Evolutionary conservation across 2,888 invertebrate species (phyloP), one percentile per base, ranked within the genome.

Genomic region (Mimachlamys varia): DNA sequence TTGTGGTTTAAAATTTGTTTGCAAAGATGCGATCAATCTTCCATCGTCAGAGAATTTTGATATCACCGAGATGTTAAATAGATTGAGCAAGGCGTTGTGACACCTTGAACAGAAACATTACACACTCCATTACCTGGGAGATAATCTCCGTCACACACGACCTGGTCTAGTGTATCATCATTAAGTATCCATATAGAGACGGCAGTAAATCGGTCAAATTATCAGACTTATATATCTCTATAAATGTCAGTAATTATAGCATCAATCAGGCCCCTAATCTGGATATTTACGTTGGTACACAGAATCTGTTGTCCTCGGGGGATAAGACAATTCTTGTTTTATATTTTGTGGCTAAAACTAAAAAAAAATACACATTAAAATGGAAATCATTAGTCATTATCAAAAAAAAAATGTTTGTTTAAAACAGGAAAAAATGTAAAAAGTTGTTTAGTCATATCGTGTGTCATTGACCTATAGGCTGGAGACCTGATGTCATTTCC

Each of bases 231-330:
- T 76, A 33, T 33, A 27, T 76, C 76, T 27, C 76, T 76, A 76
- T 76, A 76, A 76, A 76, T 76, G 76, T 76, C 76, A 10, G 33
- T 76, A 27, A 33, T 76, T 76, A 76, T 33, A 76, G 76, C 76
- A 76, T 76, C 76, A 76, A 33, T 76, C 76, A 76, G 33, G 0
- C 15, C 76, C 17, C 76, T 19, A 76, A 19, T 33, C 76, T 33
- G 33, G 33, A 62, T 5, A 76, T 76, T 76, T 76, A 76, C 33
- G 76, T 76, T 76, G 27, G 33, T 76, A 27, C 33, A 76, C 76
- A 76, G 15, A 76, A 76, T 76, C 7, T 76, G 7, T 33, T 76
- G 33, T 33, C 76, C 76, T 76, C 76, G 15, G 76, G 76, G 33
- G 10, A 76, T 7, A 4, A 76, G 33, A 33, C 33, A 27, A 33